These are phyloP conservation scores for Nannoperca obscura DNA, from an alignment of 2,797 vertebrate species.

Conservation along the genomic window DNA sequence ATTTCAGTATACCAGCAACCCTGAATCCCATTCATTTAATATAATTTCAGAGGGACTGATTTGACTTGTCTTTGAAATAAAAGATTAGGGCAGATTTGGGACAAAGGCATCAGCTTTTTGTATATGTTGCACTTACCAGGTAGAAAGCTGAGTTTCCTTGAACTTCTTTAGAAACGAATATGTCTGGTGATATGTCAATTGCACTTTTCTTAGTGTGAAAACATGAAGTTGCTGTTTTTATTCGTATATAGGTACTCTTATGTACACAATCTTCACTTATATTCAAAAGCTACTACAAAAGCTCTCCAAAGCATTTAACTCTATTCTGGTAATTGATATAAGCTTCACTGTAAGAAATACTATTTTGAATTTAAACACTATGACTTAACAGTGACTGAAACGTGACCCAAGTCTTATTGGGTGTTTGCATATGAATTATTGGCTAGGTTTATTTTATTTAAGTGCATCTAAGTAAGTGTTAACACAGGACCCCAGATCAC, in stretches of 20 bases:
- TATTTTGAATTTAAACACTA: neutral
- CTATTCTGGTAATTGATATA: neutral
- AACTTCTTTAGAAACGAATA: neutral
- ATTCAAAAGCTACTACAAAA: neutral
- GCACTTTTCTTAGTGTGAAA: neutral
- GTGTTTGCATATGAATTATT: neutral
- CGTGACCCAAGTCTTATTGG: neutral
- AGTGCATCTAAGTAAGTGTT: neutral
- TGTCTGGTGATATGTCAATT: neutral
- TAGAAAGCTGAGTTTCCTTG: neutral
- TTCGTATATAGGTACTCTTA: neutral
- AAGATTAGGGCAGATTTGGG: neutral
- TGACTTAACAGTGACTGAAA: neutral
- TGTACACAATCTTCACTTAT: neutral
- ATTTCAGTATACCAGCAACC: neutral
- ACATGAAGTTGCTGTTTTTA: neutral
- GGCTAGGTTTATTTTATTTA: neutral
- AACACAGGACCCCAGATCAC: neutral
- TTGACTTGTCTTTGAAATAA: conserved; percentile 9
- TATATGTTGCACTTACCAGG: neutral
- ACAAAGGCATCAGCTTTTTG: neutral
- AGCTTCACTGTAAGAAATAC: neutral
- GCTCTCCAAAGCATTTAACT: neutral
- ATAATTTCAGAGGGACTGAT: neutral
- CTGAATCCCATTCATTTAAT: neutral